A percentile compares a stretch with the other conserved stretches of the same genome.
phyloP scores from a whole-genome alignment of 2,113 vertebrate genomes.

The Thinocorus orbignyianus region DNA sequence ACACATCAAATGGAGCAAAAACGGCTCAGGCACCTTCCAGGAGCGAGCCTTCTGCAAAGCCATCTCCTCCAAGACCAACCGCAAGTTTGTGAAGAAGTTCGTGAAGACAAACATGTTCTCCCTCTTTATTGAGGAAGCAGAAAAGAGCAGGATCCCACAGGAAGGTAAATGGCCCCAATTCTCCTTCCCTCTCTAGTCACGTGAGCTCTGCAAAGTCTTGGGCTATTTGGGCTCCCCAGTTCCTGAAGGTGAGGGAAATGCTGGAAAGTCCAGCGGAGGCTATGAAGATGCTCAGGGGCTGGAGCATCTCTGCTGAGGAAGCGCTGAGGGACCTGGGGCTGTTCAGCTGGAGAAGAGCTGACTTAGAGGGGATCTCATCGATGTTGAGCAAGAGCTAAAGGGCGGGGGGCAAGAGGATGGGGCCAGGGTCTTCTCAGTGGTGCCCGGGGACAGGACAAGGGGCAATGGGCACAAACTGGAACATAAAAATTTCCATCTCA shows the following conservation, averaged over 20 bases:
- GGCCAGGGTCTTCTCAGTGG: too few relatives aligned
- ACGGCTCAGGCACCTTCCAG: conserved; percentile 75
- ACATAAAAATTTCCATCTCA: background rate
- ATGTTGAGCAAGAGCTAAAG: background rate
- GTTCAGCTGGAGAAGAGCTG: too few relatives aligned
- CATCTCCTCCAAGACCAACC: conserved; percentile 78
- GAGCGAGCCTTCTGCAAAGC: conserved; percentile 87
- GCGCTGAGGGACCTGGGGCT: too few relatives aligned
- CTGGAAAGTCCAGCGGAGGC: background rate
- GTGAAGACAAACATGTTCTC: conserved; percentile 94
- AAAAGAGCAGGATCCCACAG: conserved; percentile 81
- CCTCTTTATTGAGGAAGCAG: conserved; percentile 91
- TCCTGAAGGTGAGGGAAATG: background rate
- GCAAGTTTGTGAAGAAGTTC: conserved; percentile 88
- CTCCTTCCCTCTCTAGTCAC: accelerated
- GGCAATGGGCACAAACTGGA: background rate
- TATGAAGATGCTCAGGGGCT: background rate
- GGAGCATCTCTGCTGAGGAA: too few relatives aligned
- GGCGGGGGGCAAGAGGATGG: too few relatives aligned
- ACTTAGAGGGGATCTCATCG: background rate
- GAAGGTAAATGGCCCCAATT: conserved; percentile 73
- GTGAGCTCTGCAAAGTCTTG: background rate
- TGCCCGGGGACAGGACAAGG: background rate
- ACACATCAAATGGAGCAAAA: conserved; percentile 71
- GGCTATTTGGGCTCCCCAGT: background rate